Evolutionary conservation across 2,888 invertebrate species (phyloP).

Genomic region (Anodontia alba): DNA sequence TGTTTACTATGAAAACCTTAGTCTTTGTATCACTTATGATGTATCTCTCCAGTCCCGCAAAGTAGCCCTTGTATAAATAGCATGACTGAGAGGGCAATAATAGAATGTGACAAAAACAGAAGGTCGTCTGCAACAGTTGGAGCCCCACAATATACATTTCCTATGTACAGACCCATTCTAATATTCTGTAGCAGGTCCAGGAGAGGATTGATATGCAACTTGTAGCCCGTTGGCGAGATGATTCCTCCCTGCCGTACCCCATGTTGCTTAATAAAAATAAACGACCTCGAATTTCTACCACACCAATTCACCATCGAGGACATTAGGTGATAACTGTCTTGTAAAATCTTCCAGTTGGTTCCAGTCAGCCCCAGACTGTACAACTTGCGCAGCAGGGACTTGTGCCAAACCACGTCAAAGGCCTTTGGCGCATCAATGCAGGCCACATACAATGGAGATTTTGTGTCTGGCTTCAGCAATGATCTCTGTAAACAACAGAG

Average conservation of each 20-base stretch:
- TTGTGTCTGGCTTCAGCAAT: neutral
- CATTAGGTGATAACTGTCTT: neutral
- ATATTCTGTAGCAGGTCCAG: neutral
- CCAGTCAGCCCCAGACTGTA: neutral
- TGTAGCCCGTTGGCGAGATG: constrained; percentile 17
- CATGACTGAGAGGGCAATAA: neutral
- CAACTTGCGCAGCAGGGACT: neutral
- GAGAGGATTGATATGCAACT: constrained; percentile 18
- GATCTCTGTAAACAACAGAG: neutral
- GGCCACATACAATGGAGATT: neutral
- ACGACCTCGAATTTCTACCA: neutral
- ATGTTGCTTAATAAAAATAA: neutral
- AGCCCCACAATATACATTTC: constrained; percentile 8
- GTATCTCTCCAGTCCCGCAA: neutral
- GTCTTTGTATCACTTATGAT: neutral
- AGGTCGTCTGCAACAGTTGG: constrained; percentile 14
- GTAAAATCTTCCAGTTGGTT: neutral
- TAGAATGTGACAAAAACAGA: neutral
- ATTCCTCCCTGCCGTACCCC: constrained; percentile 26
- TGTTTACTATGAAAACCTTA: constrained; percentile 1
- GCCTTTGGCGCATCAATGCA: neutral
- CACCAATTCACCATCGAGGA: neutral
- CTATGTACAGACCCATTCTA: neutral
- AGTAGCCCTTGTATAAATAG: neutral
- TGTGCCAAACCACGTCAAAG: neutral